phyloP scores from a whole-genome alignment of 2,888 invertebrate species.

The Clepsis dumicolana region DNA sequence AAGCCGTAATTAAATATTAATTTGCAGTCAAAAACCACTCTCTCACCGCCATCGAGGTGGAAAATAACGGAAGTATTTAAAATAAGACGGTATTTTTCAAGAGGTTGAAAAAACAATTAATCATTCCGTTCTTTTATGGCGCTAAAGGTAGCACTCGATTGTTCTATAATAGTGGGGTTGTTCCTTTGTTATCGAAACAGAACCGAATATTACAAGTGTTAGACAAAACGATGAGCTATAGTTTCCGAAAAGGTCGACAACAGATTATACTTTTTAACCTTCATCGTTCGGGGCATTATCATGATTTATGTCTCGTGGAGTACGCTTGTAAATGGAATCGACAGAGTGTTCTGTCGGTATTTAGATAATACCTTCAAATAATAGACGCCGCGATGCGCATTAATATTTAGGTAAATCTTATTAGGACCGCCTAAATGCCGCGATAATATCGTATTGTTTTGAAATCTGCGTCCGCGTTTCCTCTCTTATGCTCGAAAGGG shows the following conservation, averaged over 20 bases:
- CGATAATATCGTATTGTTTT: slow-evolving; percentile 86
- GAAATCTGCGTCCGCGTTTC: slow-evolving; percentile 81
- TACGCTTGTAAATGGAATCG: slow-evolving; percentile 64
- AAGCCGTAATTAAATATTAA: slow-evolving; percentile 81
- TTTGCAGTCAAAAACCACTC: slow-evolving; percentile 79
- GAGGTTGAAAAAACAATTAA: slow-evolving; percentile 84
- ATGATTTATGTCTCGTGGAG: slow-evolving; percentile 55
- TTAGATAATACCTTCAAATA: slow-evolving; percentile 81
- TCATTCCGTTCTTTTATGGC: slow-evolving; percentile 80
- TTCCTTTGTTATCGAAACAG: slow-evolving; percentile 70
- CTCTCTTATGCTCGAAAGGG: slow-evolving; percentile 83
- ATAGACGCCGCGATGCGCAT: slow-evolving; percentile 83
- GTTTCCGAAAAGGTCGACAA: slow-evolving; percentile 50
- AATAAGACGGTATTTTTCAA: slow-evolving; percentile 83
- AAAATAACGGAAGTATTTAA: slow-evolving; percentile 85
- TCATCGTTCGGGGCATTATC: slow-evolving; percentile 54
- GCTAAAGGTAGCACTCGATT: slow-evolving; percentile 82
- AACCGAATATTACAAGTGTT: slow-evolving; percentile 43
- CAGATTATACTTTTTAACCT: slow-evolving; percentile 59
- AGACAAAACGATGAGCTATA: slow-evolving; percentile 52
- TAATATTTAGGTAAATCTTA: slow-evolving; percentile 86
- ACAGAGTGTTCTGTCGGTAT: slow-evolving; percentile 65
- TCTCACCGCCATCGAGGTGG: slow-evolving; percentile 81
- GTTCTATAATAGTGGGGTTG: slow-evolving; percentile 77
- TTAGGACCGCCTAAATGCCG: slow-evolving; percentile 83